A percentile compares a stretch with the other conserved stretches of the same genome.
Evolutionary conservation across 2,888 invertebrate species (phyloP).

Genomic region (Scaptodrosophila latifasciaeformis): DNA sequence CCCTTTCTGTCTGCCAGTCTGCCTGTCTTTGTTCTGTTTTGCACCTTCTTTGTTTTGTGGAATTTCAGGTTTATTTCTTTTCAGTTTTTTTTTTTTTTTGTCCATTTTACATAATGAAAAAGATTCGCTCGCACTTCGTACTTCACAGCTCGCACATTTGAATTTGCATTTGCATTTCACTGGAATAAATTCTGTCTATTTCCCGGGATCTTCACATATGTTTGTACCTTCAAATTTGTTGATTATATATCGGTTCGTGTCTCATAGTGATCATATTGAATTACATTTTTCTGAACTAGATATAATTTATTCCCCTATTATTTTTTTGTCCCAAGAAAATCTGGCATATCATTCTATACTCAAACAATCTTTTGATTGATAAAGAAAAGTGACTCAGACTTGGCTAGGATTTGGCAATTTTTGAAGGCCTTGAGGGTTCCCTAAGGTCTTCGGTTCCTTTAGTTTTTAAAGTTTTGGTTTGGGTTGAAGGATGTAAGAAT

Average conservation of each 20-base stretch:
- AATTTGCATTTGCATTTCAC: conserved; percentile 13
- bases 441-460: too few relatives aligned
- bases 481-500: too few relatives aligned
- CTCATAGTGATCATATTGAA: conserved; percentile 29
- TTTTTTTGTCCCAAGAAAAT: conserved; percentile 11
- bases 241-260: too few relatives aligned
- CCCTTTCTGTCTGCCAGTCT: conserved; percentile 4
- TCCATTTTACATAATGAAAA: conserved; percentile 16
- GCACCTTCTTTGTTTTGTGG: conserved; percentile 41
- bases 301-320: not conserved
- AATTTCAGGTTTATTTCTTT: conserved; percentile 21
- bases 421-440: too few relatives aligned
- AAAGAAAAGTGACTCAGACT: too few relatives aligned
- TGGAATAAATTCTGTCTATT: too few relatives aligned
- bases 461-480: too few relatives aligned
- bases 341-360: too few relatives aligned
- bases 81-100: conserved; percentile 19
- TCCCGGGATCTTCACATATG: too few relatives aligned
- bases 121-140: conserved; percentile 5
- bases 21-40: not conserved
- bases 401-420: too few relatives aligned
- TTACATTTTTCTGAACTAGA: conserved; percentile 50
- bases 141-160: too few relatives aligned
- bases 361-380: too few relatives aligned
- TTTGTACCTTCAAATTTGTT: conserved; percentile 6